phyloP scores from a whole-genome alignment of 2,888 invertebrate species.

The Polia nebulosa region DNA sequence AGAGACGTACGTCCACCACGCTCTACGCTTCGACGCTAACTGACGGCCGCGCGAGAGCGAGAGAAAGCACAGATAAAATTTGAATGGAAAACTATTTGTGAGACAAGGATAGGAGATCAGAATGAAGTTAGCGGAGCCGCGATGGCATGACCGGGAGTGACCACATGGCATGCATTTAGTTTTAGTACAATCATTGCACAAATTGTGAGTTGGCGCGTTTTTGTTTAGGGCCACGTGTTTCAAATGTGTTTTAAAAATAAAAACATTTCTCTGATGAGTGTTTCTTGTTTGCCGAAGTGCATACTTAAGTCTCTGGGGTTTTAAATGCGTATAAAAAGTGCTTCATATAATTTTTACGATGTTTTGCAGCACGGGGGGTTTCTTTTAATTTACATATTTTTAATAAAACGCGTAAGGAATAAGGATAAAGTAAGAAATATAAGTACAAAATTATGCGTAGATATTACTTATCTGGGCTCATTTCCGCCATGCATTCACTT shows the following conservation, averaged over 20 bases:
- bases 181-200: constrained; percentile 86
- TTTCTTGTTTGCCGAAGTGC: constrained; percentile 60
- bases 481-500: constrained; percentile 57
- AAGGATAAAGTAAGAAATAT: constrained; percentile 38
- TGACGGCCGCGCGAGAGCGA: constrained; percentile 79
- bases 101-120: constrained; percentile 73
- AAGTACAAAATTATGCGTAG: constrained; percentile 56
- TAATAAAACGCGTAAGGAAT: constrained; percentile 51
- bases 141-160: constrained; percentile 82
- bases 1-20: constrained; percentile 67
- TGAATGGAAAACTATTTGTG: constrained; percentile 70
- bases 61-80: constrained; percentile 78
- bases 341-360: constrained; percentile 49
- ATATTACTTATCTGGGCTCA: constrained; percentile 58
- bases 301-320: constrained; percentile 45
- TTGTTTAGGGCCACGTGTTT: constrained; percentile 85
- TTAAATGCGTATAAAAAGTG: constrained; percentile 41
- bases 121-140: constrained; percentile 81
- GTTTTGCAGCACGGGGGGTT: constrained; percentile 26
- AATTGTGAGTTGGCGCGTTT: constrained; percentile 86
- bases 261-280: constrained; percentile 60
- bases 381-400: constrained; percentile 61
- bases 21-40: constrained; percentile 74
- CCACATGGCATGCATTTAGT: constrained; percentile 88
- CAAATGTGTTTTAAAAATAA: constrained; percentile 75